Evolutionary conservation across 2,113 vertebrate genomes (phyloP).

Genomic region (Apodemus sylvaticus): DNA sequence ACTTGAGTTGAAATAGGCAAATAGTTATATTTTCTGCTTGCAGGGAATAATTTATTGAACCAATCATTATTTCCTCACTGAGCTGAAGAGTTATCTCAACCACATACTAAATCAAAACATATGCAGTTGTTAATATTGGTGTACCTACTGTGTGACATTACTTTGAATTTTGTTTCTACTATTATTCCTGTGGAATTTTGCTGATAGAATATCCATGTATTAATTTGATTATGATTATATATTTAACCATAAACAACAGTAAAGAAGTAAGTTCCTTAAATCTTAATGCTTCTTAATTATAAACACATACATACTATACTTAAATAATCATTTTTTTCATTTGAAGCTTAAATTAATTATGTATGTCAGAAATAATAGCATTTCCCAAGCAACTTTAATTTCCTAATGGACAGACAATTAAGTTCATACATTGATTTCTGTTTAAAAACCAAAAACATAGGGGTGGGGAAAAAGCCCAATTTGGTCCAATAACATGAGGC

Average conservation of each 20-base stretch:
- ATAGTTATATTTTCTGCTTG: slow-evolving; percentile 19
- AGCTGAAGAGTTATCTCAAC: slow-evolving; percentile 12
- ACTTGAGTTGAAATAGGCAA: not conserved
- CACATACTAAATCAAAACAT: not conserved
- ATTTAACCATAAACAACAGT: not conserved
- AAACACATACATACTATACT: not conserved
- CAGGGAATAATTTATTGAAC: not conserved
- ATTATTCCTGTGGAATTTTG: not conserved
- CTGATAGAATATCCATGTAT: not conserved
- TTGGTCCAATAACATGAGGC: not conserved
- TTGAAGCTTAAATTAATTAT: not conserved
- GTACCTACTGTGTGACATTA: not conserved
- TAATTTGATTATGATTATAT: not conserved
- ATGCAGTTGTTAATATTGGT: not conserved
- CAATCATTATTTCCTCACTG: not conserved
- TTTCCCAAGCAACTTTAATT: not conserved
- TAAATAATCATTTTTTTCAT: not conserved
- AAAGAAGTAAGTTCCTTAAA: not conserved
- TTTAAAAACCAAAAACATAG: not conserved
- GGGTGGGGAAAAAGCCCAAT: not conserved
- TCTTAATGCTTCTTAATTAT: not conserved
- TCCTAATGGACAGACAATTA: not conserved
- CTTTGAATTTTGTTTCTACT: not conserved
- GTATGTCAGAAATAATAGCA: not conserved
- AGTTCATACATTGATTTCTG: not conserved